Evolutionary conservation across 2,113 vertebrate species (phyloP), one percentile per base, ranked within the genome.

Genomic region (Myxocyprinus asiaticus): DNA sequence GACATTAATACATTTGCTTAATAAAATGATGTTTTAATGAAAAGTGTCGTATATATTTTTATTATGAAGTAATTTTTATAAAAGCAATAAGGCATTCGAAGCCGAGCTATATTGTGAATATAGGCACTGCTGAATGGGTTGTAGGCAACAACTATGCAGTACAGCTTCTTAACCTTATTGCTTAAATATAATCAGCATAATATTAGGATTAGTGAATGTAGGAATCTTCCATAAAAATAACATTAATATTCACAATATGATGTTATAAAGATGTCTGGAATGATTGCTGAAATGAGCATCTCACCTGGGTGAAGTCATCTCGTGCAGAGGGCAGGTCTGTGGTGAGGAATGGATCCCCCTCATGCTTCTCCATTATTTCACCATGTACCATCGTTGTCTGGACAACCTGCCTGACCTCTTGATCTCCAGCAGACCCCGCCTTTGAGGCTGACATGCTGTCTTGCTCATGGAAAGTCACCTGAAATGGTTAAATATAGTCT

Each of bases 221-320:
- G 9, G 66, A 4, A 22, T 17, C 6, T 33, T 51, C 22, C 50
- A 47, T 75, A 7, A 43, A 51, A 53, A 47, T 67, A 7, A 67
- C 5, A 4, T 22, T 55, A 45, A 56, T n/a, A n/a, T 3, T 63
- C 11, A 33, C 8, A 43, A 56, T 56, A 14, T 7, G 7, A 71
- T 58, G 51, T 71, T 58, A 9, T 58, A 15, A 44, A 45, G 42
- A 61, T 73, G 53, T 45, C 6, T 33, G 47, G 4, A 50, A 8
- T n/a, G 15, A 14, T 22, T 62, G 65, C 22, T 50, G 44, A 59
- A 43, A 50, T 66, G 47, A 43, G 44, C 22, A 51, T 14, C 67
- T 83, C 91, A 98, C 97, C 96, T 97, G 89, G 90, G 95, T 93
- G 76, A 96, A 96, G 91, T 96, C 95, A 44, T 96, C 94, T 88